Base-by-base conservation (phyloP, 2,113 vertebrate genomes). In the Canis aureus region DNA sequence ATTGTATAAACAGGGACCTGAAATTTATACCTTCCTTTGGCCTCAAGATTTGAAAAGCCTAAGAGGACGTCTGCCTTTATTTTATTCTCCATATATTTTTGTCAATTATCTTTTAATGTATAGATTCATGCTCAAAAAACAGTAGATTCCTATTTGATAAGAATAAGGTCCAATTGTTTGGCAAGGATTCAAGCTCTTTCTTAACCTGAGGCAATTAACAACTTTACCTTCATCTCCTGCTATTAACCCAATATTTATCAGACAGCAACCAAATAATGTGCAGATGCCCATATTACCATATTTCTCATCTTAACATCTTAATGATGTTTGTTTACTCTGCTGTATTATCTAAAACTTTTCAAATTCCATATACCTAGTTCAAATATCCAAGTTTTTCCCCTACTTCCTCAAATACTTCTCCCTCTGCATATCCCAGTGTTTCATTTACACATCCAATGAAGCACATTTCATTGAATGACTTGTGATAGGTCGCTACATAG, bases 41-140 rank as follows among this genome's bases (percentile, higher is more conserved):
- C 25, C 60, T 89, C 5, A 95, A 67, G n/a, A 76, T 43, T 57
- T 1, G 13, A 81, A 81, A 2, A 82, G 19, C 53, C 13, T 64
- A 91, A 74, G 23, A 84, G 3, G 32, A 55, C 16, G 78, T 62
- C 25, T 90, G 13, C 10, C 19, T 90, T 15, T 74, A 53, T 35
- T 83, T 95, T 95, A 95, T 55, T 87, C 29, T 76, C 35, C 71
- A 67, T 85, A 62, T 79, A 92, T 81, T 85, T 16, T 78, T 82
- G 66, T 10, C 71, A 69, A n/a, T 38, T 62, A 80, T 5, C 43
- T 79, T 67, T 95, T 38, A 89, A 53, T 49, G 64, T 23, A 66
- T 1, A 92, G 22, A 69, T 76, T 53, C 25, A 64, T 73, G 35
- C 69, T 95, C 1, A 84, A 94, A 91, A 81, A 74, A 83, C 2